A percentile compares a stretch with the other conserved stretches of the same genome.
These are phyloP conservation scores for Melinaea menophilus DNA, from an alignment of 2,888 invertebrate species.

Conservation along the genomic window DNA sequence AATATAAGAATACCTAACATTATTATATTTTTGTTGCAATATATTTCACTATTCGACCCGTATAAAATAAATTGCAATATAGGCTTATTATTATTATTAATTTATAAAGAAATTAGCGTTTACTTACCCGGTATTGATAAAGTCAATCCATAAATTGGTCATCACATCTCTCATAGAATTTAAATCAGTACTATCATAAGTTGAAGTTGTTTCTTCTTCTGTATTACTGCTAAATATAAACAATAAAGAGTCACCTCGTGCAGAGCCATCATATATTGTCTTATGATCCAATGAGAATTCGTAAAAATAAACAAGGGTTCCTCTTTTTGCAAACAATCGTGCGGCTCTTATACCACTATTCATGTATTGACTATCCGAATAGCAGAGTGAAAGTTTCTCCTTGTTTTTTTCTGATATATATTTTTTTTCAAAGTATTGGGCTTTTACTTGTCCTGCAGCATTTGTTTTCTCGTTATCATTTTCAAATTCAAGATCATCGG, in stretches of 20 bases:
- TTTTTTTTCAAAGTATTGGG: slow-evolving; percentile 49
- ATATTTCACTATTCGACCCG: too few relatives aligned
- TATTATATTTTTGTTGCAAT: too few relatives aligned
- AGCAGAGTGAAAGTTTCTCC: slow-evolving; percentile 44
- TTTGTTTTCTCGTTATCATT: slow-evolving; percentile 34
- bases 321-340: slow-evolving; percentile 45
- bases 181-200: slow-evolving; percentile 32
- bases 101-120: background rate
- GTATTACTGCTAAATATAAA: slow-evolving; percentile 63
- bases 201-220: slow-evolving; percentile 22
- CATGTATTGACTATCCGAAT: slow-evolving; percentile 55
- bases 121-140: slow-evolving; percentile 74
- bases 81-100: background rate
- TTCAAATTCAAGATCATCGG: slow-evolving; percentile 51
- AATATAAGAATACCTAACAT: too few relatives aligned
- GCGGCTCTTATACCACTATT: slow-evolving; percentile 53
- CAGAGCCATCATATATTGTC: slow-evolving; percentile 65
- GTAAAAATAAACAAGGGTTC: slow-evolving; percentile 74
- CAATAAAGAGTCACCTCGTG: slow-evolving; percentile 74
- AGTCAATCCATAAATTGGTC: slow-evolving; percentile 60
- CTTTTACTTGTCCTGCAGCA: slow-evolving; percentile 41
- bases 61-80: too few relatives aligned
- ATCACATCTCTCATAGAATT: slow-evolving; percentile 40
- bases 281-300: slow-evolving; percentile 68
- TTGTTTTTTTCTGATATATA: slow-evolving; percentile 39